A percentile compares a stretch with the other conserved stretches of the same genome.
These are phyloP conservation scores for Isaurus tuberculatus DNA, from an alignment of 92 coral and sea anemone species.

Conservation along the genomic window DNA sequence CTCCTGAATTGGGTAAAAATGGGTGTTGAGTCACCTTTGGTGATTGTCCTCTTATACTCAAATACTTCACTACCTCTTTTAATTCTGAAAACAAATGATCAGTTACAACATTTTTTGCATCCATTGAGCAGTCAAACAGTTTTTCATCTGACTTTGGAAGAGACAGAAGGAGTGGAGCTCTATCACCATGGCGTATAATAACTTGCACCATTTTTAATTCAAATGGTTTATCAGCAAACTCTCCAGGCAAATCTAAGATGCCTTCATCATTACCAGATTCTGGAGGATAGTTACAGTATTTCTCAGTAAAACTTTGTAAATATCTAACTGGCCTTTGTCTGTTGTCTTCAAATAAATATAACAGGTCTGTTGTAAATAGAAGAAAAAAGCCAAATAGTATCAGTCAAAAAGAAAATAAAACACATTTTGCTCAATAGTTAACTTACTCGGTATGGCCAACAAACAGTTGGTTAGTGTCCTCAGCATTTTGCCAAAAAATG, in stretches of 20 bases:
- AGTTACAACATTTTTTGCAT: conserved; percentile 33
- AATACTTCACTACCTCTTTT: conserved; percentile 41
- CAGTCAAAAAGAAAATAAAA: no score
- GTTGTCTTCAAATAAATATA: conserved; percentile 42
- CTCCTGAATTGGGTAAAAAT: conserved; percentile 37
- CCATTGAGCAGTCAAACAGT: conserved; percentile 74
- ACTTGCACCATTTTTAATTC: conserved; percentile 79
- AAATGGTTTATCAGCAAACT: conserved; percentile 39
- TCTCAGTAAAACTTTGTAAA: conserved; percentile 25
- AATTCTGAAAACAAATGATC: conserved; percentile 67
- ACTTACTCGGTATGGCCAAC: no score
- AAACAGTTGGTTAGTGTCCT: no score
- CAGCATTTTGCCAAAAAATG: no score
- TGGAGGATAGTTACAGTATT: conserved; percentile 86
- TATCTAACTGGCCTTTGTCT: conserved; percentile 14
- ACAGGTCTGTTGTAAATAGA: background rate
- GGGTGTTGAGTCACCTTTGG: conserved; percentile 29
- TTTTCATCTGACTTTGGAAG: conserved; percentile 61
- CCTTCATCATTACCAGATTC: conserved; percentile 75
- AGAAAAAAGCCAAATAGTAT: background rate
- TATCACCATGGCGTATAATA: conserved; percentile 91
- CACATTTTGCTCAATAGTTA: no score
- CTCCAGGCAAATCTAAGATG: conserved; percentile 42
- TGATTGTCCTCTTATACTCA: conserved; percentile 38
- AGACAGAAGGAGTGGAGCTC: conserved; percentile 60